phyloP scores from a whole-genome alignment of 1,140 invertebrate genomes.

The Drosophila pachea region DNA sequence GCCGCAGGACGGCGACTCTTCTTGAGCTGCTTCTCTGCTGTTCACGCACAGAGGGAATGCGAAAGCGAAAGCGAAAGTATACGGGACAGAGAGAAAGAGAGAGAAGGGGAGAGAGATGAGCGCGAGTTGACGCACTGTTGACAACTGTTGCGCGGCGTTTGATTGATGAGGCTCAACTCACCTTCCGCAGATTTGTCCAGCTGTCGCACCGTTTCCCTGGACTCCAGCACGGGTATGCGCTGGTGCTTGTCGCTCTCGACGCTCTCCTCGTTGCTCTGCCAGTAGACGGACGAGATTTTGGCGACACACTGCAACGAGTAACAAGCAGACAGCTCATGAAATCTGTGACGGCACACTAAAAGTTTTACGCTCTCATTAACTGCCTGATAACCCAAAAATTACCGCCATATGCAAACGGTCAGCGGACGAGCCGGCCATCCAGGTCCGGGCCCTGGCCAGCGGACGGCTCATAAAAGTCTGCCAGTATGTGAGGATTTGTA shows the following conservation, averaged over 20 bases:
- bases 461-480: slow-evolving; percentile 50
- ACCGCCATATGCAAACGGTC: slow-evolving; percentile 62
- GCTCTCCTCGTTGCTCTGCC: slow-evolving; percentile 90
- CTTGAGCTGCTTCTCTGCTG: slow-evolving; percentile 68
- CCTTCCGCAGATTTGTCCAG: slow-evolving; percentile 74
- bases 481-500: too few species aligned
- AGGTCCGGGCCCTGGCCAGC: slow-evolving; percentile 14
- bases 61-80: not conserved
- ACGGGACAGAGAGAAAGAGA: slow-evolving; percentile 3
- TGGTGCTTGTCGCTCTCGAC: slow-evolving; percentile 85
- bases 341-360: slow-evolving; percentile 67
- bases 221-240: slow-evolving; percentile 84
- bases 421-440: not conserved
- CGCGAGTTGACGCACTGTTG: slow-evolving; percentile 22
- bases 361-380: slow-evolving; percentile 77
- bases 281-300: slow-evolving; percentile 90
- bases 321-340: slow-evolving; percentile 44
- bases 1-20: slow-evolving; percentile 69
- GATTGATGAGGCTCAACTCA: slow-evolving; percentile 46
- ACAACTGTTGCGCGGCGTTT: slow-evolving; percentile 61
- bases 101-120: not conserved
- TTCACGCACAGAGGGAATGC: not conserved
- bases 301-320: slow-evolving; percentile 84
- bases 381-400: slow-evolving; percentile 57
- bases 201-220: slow-evolving; percentile 81